These are phyloP conservation scores for Lottia gigantea DNA, from an alignment of 2,888 invertebrate species.

Conservation along the genomic window DNA sequence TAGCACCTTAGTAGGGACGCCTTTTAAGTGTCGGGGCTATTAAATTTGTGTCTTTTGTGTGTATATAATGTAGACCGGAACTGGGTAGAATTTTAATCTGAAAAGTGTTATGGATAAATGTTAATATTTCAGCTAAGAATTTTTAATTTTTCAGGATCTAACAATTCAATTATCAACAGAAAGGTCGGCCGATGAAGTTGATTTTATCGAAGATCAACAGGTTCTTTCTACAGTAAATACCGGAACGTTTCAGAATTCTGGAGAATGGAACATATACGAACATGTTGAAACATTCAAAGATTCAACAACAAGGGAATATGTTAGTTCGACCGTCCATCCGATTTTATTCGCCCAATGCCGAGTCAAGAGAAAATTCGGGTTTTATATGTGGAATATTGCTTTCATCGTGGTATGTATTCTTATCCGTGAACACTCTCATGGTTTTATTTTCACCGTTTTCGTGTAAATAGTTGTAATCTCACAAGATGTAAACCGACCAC, in stretches of 20 bases:
- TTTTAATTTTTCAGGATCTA: conserved; percentile 42
- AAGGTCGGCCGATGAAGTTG: conserved; percentile 42
- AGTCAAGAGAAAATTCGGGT: conserved; percentile 52
- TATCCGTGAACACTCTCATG: too few species aligned
- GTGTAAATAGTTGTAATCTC: too few species aligned
- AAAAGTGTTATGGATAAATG: too few species aligned
- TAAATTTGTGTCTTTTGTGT: too few species aligned
- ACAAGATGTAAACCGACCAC: too few species aligned
- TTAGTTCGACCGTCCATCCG: conserved; percentile 50
- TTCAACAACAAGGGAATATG: conserved; percentile 44
- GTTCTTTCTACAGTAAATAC: conserved; percentile 50
- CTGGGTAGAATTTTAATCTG: too few species aligned
- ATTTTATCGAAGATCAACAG: conserved; percentile 47
- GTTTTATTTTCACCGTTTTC: too few species aligned
- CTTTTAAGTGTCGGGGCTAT: too few species aligned
- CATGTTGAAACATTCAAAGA: conserved; percentile 51
- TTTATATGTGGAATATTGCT: conserved; percentile 57
- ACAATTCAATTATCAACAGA: conserved; percentile 50
- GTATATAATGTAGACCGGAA: too few species aligned
- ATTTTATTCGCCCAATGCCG: conserved; percentile 48
- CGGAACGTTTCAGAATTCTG: conserved; percentile 46
- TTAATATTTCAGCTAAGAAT: not conserved
- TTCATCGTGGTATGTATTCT: conserved; percentile 51
- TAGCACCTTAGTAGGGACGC: too few species aligned
- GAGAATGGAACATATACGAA: conserved; percentile 51